Percentiles rank a stretch among this genome's conserved stretches.
These are phyloP conservation scores for Dryadula phaetusa DNA, from an alignment of 2,888 invertebrate species.

Conservation along the genomic window DNA sequence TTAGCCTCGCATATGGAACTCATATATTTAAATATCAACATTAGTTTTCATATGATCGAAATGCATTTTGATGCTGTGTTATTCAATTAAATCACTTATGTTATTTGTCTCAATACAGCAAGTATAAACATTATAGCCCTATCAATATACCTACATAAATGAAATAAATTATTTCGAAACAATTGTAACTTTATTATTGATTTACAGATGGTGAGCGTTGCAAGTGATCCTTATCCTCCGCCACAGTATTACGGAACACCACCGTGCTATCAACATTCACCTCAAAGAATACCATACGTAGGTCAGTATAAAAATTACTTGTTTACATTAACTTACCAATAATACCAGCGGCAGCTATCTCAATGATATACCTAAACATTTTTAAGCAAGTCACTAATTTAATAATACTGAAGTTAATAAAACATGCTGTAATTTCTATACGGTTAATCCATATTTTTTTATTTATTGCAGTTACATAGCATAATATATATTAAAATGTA, in stretches of 20 bases:
- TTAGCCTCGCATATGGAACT: too few relatives aligned
- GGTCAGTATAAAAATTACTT: slow-evolving; percentile 76
- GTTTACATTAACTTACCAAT: background rate
- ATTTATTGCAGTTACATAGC: too few relatives aligned
- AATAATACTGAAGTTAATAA: too few relatives aligned
- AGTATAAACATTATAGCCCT: background rate
- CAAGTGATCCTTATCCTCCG: slow-evolving; percentile 74
- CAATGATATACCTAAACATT: too few relatives aligned
- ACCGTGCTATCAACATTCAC: slow-evolving; percentile 83
- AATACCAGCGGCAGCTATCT: too few relatives aligned
- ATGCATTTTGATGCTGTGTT: too few relatives aligned
- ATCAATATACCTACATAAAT: background rate
- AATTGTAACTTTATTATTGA: slow-evolving; percentile 6
- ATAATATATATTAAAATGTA: too few relatives aligned
- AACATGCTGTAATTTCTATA: background rate
- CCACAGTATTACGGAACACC: slow-evolving; percentile 81
- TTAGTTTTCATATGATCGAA: too few relatives aligned
- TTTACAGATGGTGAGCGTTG: slow-evolving; percentile 77
- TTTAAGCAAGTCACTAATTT: background rate
- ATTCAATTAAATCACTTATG: too few relatives aligned
- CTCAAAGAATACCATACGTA: slow-evolving; percentile 87
- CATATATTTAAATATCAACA: too few relatives aligned
- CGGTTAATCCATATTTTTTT: too few relatives aligned
- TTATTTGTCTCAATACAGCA: too few relatives aligned
- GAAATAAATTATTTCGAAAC: background rate